These are phyloP conservation scores for Ricordea florida DNA, from an alignment of 92 coral and sea anemone genomes.

Conservation along the genomic window DNA sequence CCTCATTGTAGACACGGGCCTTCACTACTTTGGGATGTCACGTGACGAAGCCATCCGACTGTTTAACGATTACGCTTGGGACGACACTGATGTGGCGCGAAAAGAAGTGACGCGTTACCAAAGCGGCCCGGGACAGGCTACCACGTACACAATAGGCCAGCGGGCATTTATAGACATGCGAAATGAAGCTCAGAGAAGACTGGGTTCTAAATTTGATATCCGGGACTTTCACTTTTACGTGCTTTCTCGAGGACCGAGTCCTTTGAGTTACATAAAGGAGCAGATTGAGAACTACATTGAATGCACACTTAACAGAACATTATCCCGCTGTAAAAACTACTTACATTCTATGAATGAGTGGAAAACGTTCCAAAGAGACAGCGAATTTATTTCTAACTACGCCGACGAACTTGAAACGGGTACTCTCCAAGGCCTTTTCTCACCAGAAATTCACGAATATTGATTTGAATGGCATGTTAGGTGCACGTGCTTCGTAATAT, in stretches of 20 bases:
- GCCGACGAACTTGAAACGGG: no score
- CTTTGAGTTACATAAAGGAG: conserved; percentile 60
- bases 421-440: no score
- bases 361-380: background rate
- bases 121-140: conserved; percentile 97
- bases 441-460: no score
- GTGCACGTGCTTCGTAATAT: no score
- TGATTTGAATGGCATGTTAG: no score
- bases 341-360: conserved; percentile 10
- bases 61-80: conserved; percentile 88
- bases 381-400: background rate
- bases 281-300: conserved; percentile 63
- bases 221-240: conserved; percentile 91
- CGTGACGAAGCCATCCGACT: conserved; percentile 80
- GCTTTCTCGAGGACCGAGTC: conserved; percentile 81
- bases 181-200: conserved; percentile 56
- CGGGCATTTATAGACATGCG: conserved; percentile 83
- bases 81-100: conserved; percentile 87
- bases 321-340: conserved; percentile 48
- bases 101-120: conserved; percentile 97
- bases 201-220: conserved; percentile 66
- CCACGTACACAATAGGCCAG: conserved; percentile 98
- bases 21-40: conserved; percentile 90
- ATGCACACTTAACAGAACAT: conserved; percentile 46
- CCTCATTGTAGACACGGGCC: conserved; percentile 94